Conservation (phyloP, 2,888 invertebrate genomes). For the Ectemnius lituratus region DNA sequence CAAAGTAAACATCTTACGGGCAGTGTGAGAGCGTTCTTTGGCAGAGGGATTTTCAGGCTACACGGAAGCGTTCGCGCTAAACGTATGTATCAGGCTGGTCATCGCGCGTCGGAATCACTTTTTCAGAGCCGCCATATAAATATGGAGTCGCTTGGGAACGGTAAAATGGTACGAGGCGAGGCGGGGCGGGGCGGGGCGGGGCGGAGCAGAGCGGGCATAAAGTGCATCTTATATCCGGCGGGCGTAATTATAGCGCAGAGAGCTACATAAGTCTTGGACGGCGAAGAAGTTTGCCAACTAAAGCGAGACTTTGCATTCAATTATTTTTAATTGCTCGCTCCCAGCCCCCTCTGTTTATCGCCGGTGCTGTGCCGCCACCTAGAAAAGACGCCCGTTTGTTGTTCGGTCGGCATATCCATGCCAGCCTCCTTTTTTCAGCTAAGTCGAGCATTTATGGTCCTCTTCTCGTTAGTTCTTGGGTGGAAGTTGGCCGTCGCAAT, state of each 20-base stretch:
- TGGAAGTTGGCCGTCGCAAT: no score
- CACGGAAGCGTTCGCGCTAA: no score
- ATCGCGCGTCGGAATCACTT: conserved; percentile 20
- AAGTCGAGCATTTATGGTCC: no score
- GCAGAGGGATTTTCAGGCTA: no score
- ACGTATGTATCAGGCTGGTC: conserved; percentile 2
- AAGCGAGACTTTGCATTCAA: conserved; percentile 38
- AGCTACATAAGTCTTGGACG: conserved; percentile 15
- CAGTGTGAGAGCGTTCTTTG: no score
- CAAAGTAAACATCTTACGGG: neutral
- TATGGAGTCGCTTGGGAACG: conserved; percentile 20
- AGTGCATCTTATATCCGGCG: conserved; percentile 28
- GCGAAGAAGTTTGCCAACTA: conserved; percentile 37
- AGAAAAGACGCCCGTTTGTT: neutral
- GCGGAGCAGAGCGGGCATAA: conserved; percentile 6
- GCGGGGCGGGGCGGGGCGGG: neutral
- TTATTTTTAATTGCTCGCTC: conserved; percentile 39
- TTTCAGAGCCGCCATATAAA: conserved; percentile 39
- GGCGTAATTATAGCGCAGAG: conserved; percentile 38
- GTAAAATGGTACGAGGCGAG: conserved; percentile 1
- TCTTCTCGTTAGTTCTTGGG: no score
- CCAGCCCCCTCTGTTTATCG: conserved; percentile 11
- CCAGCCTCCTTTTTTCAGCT: no score
- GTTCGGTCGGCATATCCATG: no score
- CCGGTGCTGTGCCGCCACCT: conserved; percentile 2